Evolutionary conservation across 2,797 vertebrate genomes (phyloP).

Genomic region (Oryzias sinensis): DNA sequence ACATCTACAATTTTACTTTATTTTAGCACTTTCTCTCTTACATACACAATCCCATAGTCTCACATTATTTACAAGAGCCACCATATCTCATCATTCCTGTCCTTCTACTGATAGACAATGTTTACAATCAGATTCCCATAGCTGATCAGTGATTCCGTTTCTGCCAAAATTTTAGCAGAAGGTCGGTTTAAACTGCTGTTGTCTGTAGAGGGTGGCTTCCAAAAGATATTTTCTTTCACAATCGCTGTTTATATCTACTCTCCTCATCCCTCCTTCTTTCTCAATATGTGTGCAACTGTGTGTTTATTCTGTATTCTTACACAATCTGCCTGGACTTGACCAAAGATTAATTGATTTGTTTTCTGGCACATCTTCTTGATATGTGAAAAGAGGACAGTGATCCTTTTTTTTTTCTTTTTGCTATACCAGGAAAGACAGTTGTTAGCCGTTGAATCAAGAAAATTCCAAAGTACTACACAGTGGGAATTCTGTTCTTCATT

Average conservation of each 20-base stretch:
- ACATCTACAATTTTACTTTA: constrained; percentile 27
- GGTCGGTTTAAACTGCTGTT: constrained; percentile 35
- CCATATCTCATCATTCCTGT: constrained; percentile 20
- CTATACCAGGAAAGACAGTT: constrained; percentile 26
- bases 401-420: neutral
- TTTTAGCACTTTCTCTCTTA: constrained; percentile 25
- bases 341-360: constrained; percentile 66
- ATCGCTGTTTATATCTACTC: constrained; percentile 47
- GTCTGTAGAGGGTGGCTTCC: constrained; percentile 28
- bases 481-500: constrained; percentile 3
- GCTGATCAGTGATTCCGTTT: constrained; percentile 16
- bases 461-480: neutral
- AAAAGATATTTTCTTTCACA: constrained; percentile 27
- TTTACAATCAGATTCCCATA: constrained; percentile 47
- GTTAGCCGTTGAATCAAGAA: neutral
- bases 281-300: constrained; percentile 14
- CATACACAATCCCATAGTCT: constrained; percentile 6
- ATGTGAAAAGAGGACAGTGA: constrained; percentile 49
- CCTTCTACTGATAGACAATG: constrained; percentile 28
- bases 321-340: constrained; percentile 32
- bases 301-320: constrained; percentile 35
- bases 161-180: constrained; percentile 25
- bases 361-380: constrained; percentile 52
- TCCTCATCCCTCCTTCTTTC: constrained; percentile 1
- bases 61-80: constrained; percentile 12